Base-by-base conservation (phyloP, 2,113 vertebrate species). In the Scopus umbretta region DNA sequence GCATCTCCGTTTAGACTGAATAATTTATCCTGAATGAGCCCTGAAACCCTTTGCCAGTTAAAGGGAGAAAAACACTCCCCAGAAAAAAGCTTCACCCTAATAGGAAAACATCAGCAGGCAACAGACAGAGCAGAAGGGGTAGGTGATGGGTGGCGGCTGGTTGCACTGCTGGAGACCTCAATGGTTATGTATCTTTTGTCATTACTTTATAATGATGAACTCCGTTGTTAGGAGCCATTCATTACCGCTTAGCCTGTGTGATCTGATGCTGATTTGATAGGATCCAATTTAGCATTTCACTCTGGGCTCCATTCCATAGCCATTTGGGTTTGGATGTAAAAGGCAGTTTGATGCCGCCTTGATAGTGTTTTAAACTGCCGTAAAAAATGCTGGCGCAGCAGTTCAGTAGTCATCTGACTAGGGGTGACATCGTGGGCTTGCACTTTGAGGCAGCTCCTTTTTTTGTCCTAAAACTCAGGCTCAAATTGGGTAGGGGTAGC, bases 251-350 rank as follows among this genome's bases (percentile, higher is more conserved):
- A 97, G 97, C 90, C 97, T 72, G 94, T 81, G 96, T 87, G 84
- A 97, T 97, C 96, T 95, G 98, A 97, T 85, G 96, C 95, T 96
- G 98, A 97, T 97, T 98, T 98, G 98, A 97, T 98, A 94, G 98
- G 97, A 97, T 98, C 97, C 98, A 97, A 98, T 98, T 98, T 97
- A 98, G 96, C 94, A 92, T 97, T 97, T 92, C 95, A 96, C 97
- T 98, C 97, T 90, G 98, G 98, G 98, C 98, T 97, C 96, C 76
- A 78, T 97, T 98, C 98, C 98, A 98, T 59, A 88, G 88, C 97
- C 97, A 94, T 98, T 98, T 97, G 96, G 97, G 95, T 97, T 97
- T 94, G 96, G 96, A 97, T 92, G 94, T 94, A 87, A 98, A 93
- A 98, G 96, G 96, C 96, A 94, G 97, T 97, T 96, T 97, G 98